These are phyloP conservation scores for Caerostris darwini DNA, from an alignment of 1,140 invertebrate species.

Conservation along the genomic window DNA sequence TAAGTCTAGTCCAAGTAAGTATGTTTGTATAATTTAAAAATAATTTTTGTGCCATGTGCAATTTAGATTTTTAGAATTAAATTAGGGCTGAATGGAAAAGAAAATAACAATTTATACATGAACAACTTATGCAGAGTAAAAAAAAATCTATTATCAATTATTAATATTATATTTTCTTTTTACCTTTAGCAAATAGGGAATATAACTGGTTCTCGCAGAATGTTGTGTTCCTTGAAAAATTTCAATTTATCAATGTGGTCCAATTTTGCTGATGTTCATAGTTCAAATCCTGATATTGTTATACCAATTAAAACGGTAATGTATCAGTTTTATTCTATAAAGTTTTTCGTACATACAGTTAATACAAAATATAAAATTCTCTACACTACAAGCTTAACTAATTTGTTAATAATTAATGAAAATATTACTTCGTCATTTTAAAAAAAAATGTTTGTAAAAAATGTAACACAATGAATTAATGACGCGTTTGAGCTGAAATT, in stretches of 20 bases:
- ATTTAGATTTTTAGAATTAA: neutral
- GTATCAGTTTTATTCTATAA: neutral
- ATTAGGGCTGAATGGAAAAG: neutral
- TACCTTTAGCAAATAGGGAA: constrained; percentile 75
- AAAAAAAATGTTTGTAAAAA: too few relatives aligned
- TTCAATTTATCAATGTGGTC: constrained; percentile 82
- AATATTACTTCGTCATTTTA: neutral
- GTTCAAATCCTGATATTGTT: constrained; percentile 80
- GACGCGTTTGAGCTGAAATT: too few relatives aligned
- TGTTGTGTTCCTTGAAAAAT: constrained; percentile 82
- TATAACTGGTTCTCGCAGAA: constrained; percentile 76
- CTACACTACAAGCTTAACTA: neutral
- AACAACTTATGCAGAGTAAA: neutral
- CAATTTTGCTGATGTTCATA: constrained; percentile 80
- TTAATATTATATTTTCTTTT: neutral
- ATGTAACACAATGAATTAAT: too few relatives aligned
- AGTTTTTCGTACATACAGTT: neutral
- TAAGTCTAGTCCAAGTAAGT: constrained; percentile 82
- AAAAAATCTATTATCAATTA: neutral
- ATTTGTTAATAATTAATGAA: neutral
- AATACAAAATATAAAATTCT: too few relatives aligned
- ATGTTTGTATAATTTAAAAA: neutral
- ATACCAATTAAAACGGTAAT: constrained; percentile 82
- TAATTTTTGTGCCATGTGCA: neutral
- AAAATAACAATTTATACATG: too few relatives aligned